Percentiles rank a stretch among this genome's conserved stretches.
Evolutionary conservation across 2,113 vertebrate species (phyloP).

Genomic region (Turnix velox): DNA sequence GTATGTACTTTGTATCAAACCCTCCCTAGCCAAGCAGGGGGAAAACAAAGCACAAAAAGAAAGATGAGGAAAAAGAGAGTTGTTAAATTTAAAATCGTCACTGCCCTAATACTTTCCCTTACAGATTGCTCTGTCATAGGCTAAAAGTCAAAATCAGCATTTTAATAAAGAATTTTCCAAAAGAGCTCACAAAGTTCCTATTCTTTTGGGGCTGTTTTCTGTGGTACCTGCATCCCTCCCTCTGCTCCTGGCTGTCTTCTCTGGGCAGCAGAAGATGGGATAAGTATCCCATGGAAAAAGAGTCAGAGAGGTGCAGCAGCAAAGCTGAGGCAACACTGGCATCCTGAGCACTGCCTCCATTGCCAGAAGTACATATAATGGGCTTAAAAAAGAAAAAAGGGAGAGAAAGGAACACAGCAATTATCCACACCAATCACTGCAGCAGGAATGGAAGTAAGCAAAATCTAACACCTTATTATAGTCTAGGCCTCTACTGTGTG

Average conservation of each 20-base stretch:
- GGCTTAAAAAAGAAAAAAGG: neutral
- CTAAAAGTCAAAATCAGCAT: slow-evolving; percentile 63
- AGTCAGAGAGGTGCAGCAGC: neutral
- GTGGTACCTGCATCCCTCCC: neutral
- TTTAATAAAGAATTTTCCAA: slow-evolving; percentile 49
- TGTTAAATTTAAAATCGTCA: neutral
- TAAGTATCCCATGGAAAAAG: neutral
- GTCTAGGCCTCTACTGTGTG: neutral
- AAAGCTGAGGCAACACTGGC: neutral
- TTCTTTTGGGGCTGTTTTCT: neutral
- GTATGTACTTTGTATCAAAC: neutral
- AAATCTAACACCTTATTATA: neutral
- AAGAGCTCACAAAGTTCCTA: neutral
- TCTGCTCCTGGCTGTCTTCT: neutral
- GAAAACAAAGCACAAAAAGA: neutral
- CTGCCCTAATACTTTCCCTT: neutral
- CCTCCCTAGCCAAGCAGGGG: neutral
- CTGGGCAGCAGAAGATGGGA: neutral
- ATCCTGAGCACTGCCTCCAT: fast-evolving
- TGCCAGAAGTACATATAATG: neutral
- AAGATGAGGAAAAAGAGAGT: neutral
- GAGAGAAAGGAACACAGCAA: neutral
- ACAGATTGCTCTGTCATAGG: slow-evolving; percentile 11
- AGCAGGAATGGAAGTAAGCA: neutral
- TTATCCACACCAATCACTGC: neutral